A percentile compares a stretch with the other conserved stretches of the same genome.
Conservation (phyloP, 2,888 invertebrate species). For the Drosophila melanosoma region DNA sequence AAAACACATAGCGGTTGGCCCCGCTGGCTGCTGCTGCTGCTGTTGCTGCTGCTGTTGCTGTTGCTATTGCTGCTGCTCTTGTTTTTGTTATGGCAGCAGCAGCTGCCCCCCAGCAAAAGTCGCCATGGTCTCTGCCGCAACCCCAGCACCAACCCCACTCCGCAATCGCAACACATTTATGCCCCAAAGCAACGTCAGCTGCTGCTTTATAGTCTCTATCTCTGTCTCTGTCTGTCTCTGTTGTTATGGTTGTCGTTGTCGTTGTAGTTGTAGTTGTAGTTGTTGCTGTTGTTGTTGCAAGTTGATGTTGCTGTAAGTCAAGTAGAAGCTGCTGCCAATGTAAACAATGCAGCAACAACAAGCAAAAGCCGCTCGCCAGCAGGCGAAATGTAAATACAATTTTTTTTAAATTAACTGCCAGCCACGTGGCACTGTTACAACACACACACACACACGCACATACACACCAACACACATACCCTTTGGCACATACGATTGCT, state of each 20-base stretch:
- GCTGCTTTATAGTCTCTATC: conserved; percentile 37
- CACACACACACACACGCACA: not conserved
- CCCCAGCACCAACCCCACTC: not conserved
- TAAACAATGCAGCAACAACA: conserved; percentile 62
- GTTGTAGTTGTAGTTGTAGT: conserved; percentile 12
- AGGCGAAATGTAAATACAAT: conserved; percentile 74
- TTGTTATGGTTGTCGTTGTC: conserved; percentile 24
- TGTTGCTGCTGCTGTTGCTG: conserved; percentile 20
- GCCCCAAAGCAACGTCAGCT: conserved; percentile 65
- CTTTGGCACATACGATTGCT: conserved; percentile 1
- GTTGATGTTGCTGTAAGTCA: conserved; percentile 62
- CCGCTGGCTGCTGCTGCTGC: conserved; percentile 42
- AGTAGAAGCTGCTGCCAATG: conserved; percentile 73
- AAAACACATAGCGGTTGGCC: conserved; percentile 57
- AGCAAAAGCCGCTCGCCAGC: conserved; percentile 54
- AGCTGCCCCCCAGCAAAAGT: conserved; percentile 55
- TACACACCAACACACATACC: not conserved
- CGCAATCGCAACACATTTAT: not conserved
- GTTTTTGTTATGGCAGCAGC: conserved; percentile 62
- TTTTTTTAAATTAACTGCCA: conserved; percentile 75
- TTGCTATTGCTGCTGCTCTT: conserved; percentile 21
- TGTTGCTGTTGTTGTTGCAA: conserved; percentile 37
- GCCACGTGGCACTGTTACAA: conserved; percentile 57
- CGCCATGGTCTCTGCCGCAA: conserved; percentile 10
- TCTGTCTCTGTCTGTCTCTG: not conserved